phyloP scores from a whole-genome alignment of 2,888 invertebrate genomes.

The Kryphioiulus occultus region DNA sequence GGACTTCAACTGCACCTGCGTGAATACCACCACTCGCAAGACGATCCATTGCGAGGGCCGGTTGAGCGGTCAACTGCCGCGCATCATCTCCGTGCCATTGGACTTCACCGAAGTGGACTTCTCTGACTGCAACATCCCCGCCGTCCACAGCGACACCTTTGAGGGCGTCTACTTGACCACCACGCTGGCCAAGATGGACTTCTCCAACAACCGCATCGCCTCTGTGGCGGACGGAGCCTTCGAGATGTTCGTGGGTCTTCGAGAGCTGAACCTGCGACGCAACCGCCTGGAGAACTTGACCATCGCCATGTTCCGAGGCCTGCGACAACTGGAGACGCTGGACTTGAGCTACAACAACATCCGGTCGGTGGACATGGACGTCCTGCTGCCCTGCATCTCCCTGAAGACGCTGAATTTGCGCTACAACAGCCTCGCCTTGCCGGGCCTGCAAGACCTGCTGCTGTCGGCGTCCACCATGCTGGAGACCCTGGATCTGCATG shows the following conservation, averaged over 20 bases:
- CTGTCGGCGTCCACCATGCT: constrained; percentile 51
- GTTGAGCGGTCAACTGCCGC: constrained; percentile 26
- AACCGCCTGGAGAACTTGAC: constrained; percentile 44
- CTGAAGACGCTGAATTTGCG: constrained; percentile 54
- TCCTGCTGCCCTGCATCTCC: constrained; percentile 53
- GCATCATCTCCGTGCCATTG: constrained; percentile 26
- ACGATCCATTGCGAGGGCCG: constrained; percentile 47
- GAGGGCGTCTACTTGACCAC: constrained; percentile 42
- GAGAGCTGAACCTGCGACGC: constrained; percentile 45
- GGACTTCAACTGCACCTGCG: constrained; percentile 43
- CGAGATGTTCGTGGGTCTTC: constrained; percentile 52
- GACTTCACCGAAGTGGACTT: constrained; percentile 45
- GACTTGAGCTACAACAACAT: constrained; percentile 55
- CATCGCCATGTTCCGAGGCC: constrained; percentile 52
- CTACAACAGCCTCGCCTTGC: constrained; percentile 52
- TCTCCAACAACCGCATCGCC: constrained; percentile 45
- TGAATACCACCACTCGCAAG: constrained; percentile 44
- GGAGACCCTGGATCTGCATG: constrained; percentile 54
- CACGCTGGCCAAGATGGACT: constrained; percentile 44
- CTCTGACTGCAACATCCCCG: constrained; percentile 11
- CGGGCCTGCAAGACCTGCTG: constrained; percentile 52
- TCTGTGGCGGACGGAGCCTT: constrained; percentile 43
- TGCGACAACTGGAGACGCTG: constrained; percentile 53
- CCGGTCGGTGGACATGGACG: constrained; percentile 48
- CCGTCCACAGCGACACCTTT: constrained; percentile 35